phyloP scores from a whole-genome alignment of 2,888 invertebrate genomes.

The Xestia sexstrigata region DNA sequence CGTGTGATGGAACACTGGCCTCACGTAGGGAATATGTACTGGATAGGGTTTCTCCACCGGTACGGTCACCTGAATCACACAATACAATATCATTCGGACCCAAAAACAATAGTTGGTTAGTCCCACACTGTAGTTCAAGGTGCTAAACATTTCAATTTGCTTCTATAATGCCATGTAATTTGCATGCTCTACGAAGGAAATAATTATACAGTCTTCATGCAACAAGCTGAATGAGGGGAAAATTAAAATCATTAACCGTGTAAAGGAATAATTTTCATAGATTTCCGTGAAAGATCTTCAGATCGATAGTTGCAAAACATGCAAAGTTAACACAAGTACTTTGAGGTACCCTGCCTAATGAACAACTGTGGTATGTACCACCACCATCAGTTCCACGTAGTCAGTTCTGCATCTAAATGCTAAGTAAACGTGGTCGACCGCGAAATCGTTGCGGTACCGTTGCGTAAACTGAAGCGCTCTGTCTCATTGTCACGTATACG shows the following conservation, averaged over 20 bases:
- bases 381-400: slow-evolving; percentile 23
- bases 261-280: slow-evolving; percentile 41
- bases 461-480: slow-evolving; percentile 55
- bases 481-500: slow-evolving; percentile 52
- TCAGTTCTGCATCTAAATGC: slow-evolving; percentile 38
- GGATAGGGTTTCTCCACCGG: slow-evolving; percentile 94
- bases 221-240: slow-evolving; percentile 40
- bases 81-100: slow-evolving; percentile 17
- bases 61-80: slow-evolving; percentile 90
- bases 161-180: slow-evolving; percentile 42
- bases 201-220: slow-evolving; percentile 61
- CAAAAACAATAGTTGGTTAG: slow-evolving; percentile 1
- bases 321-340: slow-evolving; percentile 42
- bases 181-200: slow-evolving; percentile 52
- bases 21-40: slow-evolving; percentile 92
- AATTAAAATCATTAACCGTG: slow-evolving; percentile 51
- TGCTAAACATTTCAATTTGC: slow-evolving; percentile 54
- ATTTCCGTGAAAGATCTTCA: slow-evolving; percentile 51
- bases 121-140: slow-evolving; percentile 32
- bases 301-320: slow-evolving; percentile 46
- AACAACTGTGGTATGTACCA: background rate
- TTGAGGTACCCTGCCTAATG: slow-evolving; percentile 30
- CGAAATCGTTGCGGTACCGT: slow-evolving; percentile 43
- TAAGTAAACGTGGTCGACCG: slow-evolving; percentile 43
- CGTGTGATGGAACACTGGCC: slow-evolving; percentile 89